Evolutionary conservation across 2,888 invertebrate genomes (phyloP).

Genomic region (Caenorhabditis virilis): DNA sequence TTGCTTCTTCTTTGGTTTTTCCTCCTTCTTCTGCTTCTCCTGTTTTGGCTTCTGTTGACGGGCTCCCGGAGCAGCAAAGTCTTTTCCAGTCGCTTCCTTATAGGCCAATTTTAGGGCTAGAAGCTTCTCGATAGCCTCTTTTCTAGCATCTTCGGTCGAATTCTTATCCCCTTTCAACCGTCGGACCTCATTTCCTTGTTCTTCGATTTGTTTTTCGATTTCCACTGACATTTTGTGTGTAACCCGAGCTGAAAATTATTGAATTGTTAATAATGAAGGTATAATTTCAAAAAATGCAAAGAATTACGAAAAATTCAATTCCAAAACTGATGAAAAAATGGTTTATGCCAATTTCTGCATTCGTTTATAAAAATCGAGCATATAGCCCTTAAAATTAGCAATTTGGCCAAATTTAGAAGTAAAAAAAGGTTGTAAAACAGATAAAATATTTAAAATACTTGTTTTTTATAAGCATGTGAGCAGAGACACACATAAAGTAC

Average conservation of each 20-base stretch:
- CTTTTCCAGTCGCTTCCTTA: conserved; percentile 77
- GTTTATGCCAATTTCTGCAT: too few species aligned
- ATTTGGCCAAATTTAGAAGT: too few species aligned
- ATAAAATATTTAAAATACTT: too few species aligned
- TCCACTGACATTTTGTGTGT: conserved; percentile 28
- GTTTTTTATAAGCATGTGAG: too few species aligned
- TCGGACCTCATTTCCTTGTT: conserved; percentile 41
- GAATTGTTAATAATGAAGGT: background rate
- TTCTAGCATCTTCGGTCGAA: conserved; percentile 68
- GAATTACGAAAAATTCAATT: background rate
- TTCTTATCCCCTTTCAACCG: conserved; percentile 34
- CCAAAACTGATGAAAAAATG: too few species aligned
- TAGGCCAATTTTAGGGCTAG: conserved; percentile 78
- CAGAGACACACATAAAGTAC: too few species aligned
- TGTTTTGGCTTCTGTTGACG: conserved; percentile 31
- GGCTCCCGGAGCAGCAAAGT: conserved; percentile 70
- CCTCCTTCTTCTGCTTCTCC: conserved; percentile 47
- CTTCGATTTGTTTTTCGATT: conserved; percentile 39
- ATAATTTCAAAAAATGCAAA: background rate
- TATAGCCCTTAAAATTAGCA: too few species aligned
- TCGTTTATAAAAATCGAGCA: too few species aligned
- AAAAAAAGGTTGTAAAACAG: too few species aligned
- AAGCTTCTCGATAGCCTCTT: conserved; percentile 75
- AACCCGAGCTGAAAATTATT: background rate
- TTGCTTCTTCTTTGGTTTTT: conserved; percentile 24